Evolutionary conservation across 2,888 invertebrate species (phyloP), one percentile per base, ranked within the genome.

Genomic region (Campoplex capitator): DNA sequence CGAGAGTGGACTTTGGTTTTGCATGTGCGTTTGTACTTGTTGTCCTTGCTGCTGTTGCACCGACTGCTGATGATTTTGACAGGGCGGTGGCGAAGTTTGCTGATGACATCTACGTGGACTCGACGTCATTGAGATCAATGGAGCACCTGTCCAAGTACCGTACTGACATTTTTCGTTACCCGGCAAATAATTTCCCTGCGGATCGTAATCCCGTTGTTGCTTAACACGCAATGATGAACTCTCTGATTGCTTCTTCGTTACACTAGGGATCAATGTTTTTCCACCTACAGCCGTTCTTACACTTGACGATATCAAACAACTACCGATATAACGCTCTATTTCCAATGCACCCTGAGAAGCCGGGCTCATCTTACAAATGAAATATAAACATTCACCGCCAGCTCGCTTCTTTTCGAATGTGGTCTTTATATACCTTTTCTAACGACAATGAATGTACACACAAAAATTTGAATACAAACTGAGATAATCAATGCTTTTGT

Each of bases 131-230:
- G 97, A 97, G 93, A 98, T 97, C 88, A 98, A 95, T 70, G 98
- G 98, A 92, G 97, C 97, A 88, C 97, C 97, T 51, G 97, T 96
- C 97, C 97, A 98, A 90, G 96, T 96, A 89, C 96, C 97, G 82
- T 92, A 92, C 80, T 92, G 93, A 85, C 92, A 92, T 88, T 90
- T 90, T 70, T 91, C 91, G 58, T 90, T 90, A 23, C 81, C 56
- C 58, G 88, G 77, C 45, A 79, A 45, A 75, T 88, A 85, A 86
- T 87, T 88, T 56, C 86, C 87, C 42, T 88, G 88, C 68, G 88
- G 88, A n/a, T 74, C 38, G 51, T 90, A 90, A 65, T 89, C 88
- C 28, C 88, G 85, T 67, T 87, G 84, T 62, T 88, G 88, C 51
- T 83, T 83, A 58, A 62, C 77, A 6, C 77, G 76, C 35, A 77